Evolutionary conservation across 2,888 invertebrate genomes (phyloP).

Genomic region (Drosophila paranaensis): DNA sequence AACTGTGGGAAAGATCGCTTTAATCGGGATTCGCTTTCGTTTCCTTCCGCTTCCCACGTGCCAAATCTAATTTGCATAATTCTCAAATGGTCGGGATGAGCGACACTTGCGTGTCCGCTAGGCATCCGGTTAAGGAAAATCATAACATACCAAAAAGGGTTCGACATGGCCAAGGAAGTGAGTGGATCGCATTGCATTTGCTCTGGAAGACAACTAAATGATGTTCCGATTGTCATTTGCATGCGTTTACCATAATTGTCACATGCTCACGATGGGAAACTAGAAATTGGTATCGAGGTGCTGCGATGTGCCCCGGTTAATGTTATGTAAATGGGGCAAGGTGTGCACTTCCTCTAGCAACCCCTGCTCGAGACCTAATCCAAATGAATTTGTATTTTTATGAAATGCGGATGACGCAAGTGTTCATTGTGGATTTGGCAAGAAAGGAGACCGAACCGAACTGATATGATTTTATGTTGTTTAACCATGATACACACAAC

Average conservation of each 20-base stretch:
- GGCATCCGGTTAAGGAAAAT: conserved; percentile 52
- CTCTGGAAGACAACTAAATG: conserved; percentile 17
- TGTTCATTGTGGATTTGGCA: conserved; percentile 56
- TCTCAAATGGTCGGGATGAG: conserved; percentile 24
- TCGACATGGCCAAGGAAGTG: conserved; percentile 38
- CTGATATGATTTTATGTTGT: conserved; percentile 60
- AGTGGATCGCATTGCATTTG: conserved; percentile 55
- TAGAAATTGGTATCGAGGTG: conserved; percentile 20
- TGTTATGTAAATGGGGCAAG: conserved; percentile 74
- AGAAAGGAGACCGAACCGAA: conserved; percentile 21
- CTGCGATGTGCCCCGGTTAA: conserved; percentile 47
- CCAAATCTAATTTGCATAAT: conserved; percentile 62
- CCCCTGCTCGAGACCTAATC: conserved; percentile 46
- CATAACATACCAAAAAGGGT: conserved; percentile 49
- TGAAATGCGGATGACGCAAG: conserved; percentile 66
- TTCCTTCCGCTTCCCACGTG: conserved; percentile 69
- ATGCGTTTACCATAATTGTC: conserved; percentile 70
- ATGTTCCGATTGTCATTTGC: conserved; percentile 48
- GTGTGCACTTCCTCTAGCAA: conserved; percentile 68
- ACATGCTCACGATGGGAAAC: conserved; percentile 64
- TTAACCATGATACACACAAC: conserved; percentile 45
- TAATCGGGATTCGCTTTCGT: conserved; percentile 26
- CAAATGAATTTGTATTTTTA: conserved; percentile 33
- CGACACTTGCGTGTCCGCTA: conserved; percentile 56
- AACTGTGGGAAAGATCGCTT: conserved; percentile 49